Conservation (phyloP, 2,888 invertebrate species). For the Heteropelma amictum region DNA sequence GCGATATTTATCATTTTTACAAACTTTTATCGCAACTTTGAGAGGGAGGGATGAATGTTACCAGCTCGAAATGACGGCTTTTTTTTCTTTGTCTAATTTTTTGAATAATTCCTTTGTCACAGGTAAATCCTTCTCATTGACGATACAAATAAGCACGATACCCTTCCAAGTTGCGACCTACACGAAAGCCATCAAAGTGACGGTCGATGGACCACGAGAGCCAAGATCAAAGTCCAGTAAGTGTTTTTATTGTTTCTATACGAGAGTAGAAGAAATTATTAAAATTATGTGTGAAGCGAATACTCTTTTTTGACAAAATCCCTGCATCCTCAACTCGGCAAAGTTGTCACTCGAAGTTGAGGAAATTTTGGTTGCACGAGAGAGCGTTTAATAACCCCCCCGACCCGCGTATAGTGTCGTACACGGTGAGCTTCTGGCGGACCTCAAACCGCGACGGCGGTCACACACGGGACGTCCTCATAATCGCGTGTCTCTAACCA, state of each 20-base stretch:
- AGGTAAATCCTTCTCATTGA: slow-evolving; percentile 95
- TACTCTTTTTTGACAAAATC: background rate
- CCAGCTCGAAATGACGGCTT: too few relatives aligned
- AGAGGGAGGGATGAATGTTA: too few relatives aligned
- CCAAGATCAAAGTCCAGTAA: slow-evolving; percentile 98
- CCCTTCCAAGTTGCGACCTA: slow-evolving; percentile 94
- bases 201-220: slow-evolving; percentile 99
- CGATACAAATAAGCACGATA: slow-evolving; percentile 92
- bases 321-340: background rate
- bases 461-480: slow-evolving; percentile 61
- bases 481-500: slow-evolving; percentile 35
- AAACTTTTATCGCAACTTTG: too few relatives aligned
- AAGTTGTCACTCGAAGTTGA: slow-evolving; percentile 39
- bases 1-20: too few relatives aligned
- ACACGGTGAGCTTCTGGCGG: slow-evolving; percentile 68
- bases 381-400: slow-evolving; percentile 74
- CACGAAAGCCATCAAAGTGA: slow-evolving; percentile 98
- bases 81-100: background rate
- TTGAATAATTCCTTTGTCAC: slow-evolving; percentile 41
- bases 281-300: background rate
- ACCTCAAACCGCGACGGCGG: slow-evolving; percentile 75
- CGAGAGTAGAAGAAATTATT: background rate
- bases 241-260: slow-evolving; percentile 75
- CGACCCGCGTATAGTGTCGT: too few relatives aligned
- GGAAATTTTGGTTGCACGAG: slow-evolving; percentile 58